Conservation (phyloP, 1,140 invertebrate species). For the Lepidurus apus region DNA sequence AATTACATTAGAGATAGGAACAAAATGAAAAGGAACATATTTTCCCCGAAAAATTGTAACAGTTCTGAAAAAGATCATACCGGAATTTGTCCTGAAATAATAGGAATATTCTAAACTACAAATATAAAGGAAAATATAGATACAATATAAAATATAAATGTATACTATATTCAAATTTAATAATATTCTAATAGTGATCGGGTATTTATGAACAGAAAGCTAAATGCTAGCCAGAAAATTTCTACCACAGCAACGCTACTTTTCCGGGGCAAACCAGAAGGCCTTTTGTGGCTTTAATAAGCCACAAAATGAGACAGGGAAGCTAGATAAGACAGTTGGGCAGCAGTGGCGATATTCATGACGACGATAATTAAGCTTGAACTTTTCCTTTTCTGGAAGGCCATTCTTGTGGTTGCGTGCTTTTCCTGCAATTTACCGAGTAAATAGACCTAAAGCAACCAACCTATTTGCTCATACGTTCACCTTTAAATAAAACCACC, state of each 20-base stretch:
- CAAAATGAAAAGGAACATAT: no score
- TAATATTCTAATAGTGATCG: no score
- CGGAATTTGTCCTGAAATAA: no score
- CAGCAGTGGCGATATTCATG: neutral
- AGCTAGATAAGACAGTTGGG: neutral
- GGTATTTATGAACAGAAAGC: neutral
- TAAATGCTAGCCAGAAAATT: neutral
- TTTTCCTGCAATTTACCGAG: neutral
- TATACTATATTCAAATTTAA: no score
- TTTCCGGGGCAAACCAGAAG: neutral
- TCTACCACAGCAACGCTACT: neutral
- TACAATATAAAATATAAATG: no score
- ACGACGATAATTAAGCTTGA: neutral
- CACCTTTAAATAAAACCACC: neutral
- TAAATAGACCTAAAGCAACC: neutral
- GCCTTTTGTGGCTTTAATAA: neutral
- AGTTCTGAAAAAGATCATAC: no score
- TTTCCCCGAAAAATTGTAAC: no score
- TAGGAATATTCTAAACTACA: no score
- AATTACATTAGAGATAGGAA: no score
- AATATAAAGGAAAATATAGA: no score
- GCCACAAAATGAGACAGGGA: neutral
- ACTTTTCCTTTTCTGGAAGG: neutral
- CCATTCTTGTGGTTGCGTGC: neutral
- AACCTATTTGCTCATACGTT: neutral